Evolutionary conservation across 2,113 vertebrate species (phyloP), one percentile per base, ranked within the genome.

Genomic region (Cisticola juncidis): DNA sequence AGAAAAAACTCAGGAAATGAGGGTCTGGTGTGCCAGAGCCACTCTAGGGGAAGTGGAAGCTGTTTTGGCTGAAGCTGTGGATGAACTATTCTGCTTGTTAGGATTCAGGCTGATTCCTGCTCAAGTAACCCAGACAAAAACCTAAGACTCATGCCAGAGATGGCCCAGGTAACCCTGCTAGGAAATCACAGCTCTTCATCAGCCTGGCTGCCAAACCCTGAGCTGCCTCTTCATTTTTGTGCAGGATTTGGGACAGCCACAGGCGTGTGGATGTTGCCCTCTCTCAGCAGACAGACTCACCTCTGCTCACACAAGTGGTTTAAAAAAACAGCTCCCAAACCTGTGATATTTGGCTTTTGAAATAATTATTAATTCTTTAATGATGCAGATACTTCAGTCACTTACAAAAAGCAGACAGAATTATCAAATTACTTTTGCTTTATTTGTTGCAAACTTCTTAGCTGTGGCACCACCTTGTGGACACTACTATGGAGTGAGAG

Each of bases 401-500:
- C 40, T 57, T 70, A 60, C 9, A 80, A 93, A 94, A 72, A 77
- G 12, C 47, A 81, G 56, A n/a, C 2, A 70, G 74, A 87, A 82
- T 45, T 42, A 54, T 7, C 70, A 54, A 81, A 66, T 47, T 28
- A 3, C 47, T 45, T 57, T 83, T 60, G 70, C 38, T 20, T 76
- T 72, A 50, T 51, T 95, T 69, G 64, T 26, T 51, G 70, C 81
- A 91, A 98, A 97, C 60, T 95, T 96, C 81, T 96, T 98, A 97
- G 96, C 97, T 95, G 97, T 93, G 98, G 98, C 98, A 97, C 98
- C 98, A 98, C 96, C 98, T 98, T 98, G 98, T 98, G 98, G 98
- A 95, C 96, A 74, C 76, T 87, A 38, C 88, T 73, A 25, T 51
- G 68, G 44, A 79, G 61, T 13, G 54, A 96, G 89, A 95, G 69